These are phyloP conservation scores for Gracilinanus agilis DNA, from an alignment of 2,113 vertebrate genomes.

Conservation along the genomic window DNA sequence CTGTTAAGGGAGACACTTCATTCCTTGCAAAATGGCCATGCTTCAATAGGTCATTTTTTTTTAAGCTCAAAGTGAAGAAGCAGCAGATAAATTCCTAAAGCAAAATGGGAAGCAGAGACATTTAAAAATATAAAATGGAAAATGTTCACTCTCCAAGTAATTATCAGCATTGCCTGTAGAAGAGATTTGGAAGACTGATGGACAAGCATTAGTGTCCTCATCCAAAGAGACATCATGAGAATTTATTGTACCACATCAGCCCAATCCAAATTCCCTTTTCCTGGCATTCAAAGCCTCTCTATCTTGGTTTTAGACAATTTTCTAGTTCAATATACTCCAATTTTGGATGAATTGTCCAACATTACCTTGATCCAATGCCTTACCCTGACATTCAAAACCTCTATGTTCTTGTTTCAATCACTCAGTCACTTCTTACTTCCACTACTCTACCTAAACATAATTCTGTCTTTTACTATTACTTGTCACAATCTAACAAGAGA, in stretches of 20 bases:
- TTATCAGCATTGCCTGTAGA: constrained; percentile 58
- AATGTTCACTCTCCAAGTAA: constrained; percentile 68
- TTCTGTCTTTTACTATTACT: neutral
- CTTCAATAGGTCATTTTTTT: constrained; percentile 49
- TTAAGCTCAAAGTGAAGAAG: constrained; percentile 60
- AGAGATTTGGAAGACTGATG: constrained; percentile 46
- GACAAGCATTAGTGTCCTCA: constrained; percentile 55
- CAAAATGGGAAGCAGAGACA: constrained; percentile 67
- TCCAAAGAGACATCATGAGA: constrained; percentile 48
- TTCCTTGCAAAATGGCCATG: constrained; percentile 57
- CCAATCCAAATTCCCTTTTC: constrained; percentile 13
- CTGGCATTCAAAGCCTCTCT: neutral
- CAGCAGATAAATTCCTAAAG: constrained; percentile 58
- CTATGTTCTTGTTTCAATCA: neutral
- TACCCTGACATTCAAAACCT: neutral
- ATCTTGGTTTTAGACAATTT: neutral
- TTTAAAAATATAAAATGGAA: constrained; percentile 32
- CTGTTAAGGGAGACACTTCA: constrained; percentile 66
- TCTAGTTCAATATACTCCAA: neutral
- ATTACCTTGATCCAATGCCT: neutral
- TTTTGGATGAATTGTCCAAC: neutral
- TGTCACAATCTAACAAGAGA: neutral
- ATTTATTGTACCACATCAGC: constrained; percentile 25
- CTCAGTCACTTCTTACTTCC: neutral
- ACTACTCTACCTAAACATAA: neutral